phyloP scores from a whole-genome alignment of 2,797 vertebrate species.

The Micrastur ruficollis region DNA sequence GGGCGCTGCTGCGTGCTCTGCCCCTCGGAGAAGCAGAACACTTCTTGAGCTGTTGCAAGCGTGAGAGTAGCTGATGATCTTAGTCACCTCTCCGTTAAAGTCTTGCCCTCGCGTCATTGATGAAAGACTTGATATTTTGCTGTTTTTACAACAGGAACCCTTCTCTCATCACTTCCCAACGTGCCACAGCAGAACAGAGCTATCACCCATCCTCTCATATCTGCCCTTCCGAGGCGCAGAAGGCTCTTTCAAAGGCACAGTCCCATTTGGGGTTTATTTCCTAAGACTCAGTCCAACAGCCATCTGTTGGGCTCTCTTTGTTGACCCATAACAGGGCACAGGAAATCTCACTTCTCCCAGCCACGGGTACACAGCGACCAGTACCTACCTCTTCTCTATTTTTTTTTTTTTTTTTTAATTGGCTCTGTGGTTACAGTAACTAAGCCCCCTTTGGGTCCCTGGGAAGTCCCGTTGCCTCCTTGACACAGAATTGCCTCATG shows the following conservation, averaged over 20 bases:
- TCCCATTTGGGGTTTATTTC: not conserved
- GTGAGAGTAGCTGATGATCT: not conserved
- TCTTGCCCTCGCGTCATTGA: not conserved
- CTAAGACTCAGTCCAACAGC: not conserved
- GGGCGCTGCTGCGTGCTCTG: not conserved
- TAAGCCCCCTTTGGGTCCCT: not conserved
- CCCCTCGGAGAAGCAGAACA: not conserved
- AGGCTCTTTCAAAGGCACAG: not conserved
- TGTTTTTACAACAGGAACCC: not conserved
- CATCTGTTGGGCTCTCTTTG: not conserved
- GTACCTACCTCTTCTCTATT: not conserved
- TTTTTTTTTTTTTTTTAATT: not conserved
- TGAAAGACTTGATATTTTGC: constrained; percentile 6
- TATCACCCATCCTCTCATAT: not conserved
- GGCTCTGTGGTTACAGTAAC: not conserved
- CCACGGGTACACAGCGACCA: not conserved
- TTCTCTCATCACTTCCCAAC: constrained; percentile 35
- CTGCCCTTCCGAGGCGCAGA: not conserved
- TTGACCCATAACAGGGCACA: not conserved
- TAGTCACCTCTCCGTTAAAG: not conserved
- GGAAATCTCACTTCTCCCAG: not conserved
- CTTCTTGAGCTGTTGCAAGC: not conserved
- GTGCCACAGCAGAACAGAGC: not conserved
- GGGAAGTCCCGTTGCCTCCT: not conserved
- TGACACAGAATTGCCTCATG: not conserved